Evolutionary conservation across 92 coral and sea anemone genomes (phyloP).

Genomic region (Virgularia gustaviana): DNA sequence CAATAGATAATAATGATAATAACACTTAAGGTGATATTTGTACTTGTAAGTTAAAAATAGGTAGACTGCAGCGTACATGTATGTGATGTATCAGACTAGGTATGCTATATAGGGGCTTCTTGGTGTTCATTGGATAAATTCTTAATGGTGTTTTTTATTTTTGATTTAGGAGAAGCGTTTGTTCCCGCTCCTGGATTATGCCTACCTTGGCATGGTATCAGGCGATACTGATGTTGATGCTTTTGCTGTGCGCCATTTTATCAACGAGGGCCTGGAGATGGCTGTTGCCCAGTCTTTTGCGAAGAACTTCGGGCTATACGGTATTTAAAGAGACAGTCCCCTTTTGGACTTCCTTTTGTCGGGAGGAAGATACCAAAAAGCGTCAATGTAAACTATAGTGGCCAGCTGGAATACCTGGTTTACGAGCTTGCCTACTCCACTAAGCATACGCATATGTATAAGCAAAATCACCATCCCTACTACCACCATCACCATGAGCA

Average conservation of each 20-base stretch:
- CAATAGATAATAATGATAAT: too few species aligned
- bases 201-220: slow-evolving; percentile 88
- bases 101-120: background rate
- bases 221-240: slow-evolving; percentile 88
- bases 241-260: slow-evolving; percentile 77
- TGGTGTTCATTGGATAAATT: background rate
- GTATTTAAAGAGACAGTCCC: too few species aligned
- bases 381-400: too few species aligned
- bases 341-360: too few species aligned
- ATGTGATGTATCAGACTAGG: background rate
- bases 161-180: slow-evolving; percentile 52
- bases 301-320: slow-evolving; percentile 90
- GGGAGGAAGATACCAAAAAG: too few species aligned
- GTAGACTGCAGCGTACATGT: slow-evolving; percentile 1
- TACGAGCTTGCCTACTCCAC: too few species aligned
- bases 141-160: background rate
- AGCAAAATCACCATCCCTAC: too few species aligned
- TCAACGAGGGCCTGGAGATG: slow-evolving; percentile 66
- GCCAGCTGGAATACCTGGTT: too few species aligned
- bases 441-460: too few species aligned
- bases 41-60: too few species aligned
- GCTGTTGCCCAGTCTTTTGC: slow-evolving; percentile 88
- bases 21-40: too few species aligned
- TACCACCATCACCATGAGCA: too few species aligned
- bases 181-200: slow-evolving; percentile 82